Conservation (phyloP, 37 sponge, comb jelly and placozoan species). For the Ianthella basta region DNA sequence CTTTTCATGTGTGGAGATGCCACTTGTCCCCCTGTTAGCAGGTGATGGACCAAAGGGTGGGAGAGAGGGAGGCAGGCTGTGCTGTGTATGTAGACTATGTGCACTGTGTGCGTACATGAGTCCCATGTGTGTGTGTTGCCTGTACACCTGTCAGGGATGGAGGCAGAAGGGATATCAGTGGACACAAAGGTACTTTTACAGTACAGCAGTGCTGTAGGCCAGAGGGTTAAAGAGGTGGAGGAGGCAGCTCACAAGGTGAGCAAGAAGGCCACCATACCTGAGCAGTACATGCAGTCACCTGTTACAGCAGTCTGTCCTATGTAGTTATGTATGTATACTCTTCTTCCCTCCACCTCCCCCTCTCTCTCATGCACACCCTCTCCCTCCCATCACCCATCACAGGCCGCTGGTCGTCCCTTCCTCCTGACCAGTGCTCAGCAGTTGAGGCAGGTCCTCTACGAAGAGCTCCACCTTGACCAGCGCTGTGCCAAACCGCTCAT, state of each 20-base stretch:
- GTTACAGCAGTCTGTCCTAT: too few species aligned
- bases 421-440: slow-evolving; percentile 70
- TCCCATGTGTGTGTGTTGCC: not conserved
- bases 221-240: slow-evolving; percentile 36
- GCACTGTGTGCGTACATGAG: not conserved
- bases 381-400: not conserved
- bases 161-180: slow-evolving; percentile 7
- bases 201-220: not conserved
- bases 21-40: slow-evolving; percentile 41
- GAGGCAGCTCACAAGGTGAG: slow-evolving; percentile 43
- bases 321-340: not conserved
- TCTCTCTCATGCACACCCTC: too few species aligned
- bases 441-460: slow-evolving; percentile 79
- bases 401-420: slow-evolving; percentile 72
- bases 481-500: slow-evolving; percentile 51
- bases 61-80: too few species aligned
- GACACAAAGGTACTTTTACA: not conserved
- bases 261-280: not conserved
- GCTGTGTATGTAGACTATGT: not conserved
- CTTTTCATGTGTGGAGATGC: slow-evolving; percentile 51
- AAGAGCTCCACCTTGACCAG: slow-evolving; percentile 69
- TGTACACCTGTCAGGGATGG: not conserved
- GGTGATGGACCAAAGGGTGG: slow-evolving; percentile 10
- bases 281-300: too few species aligned
- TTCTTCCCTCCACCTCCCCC: not conserved